Conservation (phyloP, 2,113 vertebrate species). For the Crotalus viridis region DNA sequence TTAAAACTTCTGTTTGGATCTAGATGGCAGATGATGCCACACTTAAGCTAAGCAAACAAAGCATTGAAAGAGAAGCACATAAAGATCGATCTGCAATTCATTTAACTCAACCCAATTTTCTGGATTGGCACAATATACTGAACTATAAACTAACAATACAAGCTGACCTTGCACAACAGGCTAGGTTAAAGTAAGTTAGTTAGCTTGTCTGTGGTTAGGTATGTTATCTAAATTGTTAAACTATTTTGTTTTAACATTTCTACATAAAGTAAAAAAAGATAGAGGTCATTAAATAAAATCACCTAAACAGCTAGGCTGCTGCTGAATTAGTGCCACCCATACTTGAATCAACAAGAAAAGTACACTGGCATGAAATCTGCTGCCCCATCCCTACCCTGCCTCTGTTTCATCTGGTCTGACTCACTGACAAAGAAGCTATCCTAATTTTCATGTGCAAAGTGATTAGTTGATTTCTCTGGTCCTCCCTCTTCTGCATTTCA, state of each 20-base stretch:
- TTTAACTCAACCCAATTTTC: background rate
- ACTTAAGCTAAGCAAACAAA: background rate
- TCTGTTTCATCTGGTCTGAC: background rate
- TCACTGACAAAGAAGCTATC: background rate
- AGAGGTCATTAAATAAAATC: background rate
- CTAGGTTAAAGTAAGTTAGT: background rate
- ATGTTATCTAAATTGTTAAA: background rate
- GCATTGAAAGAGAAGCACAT: background rate
- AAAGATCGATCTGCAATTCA: background rate
- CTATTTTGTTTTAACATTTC: background rate
- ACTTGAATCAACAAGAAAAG: background rate
- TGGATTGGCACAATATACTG: background rate
- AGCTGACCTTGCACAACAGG: background rate
- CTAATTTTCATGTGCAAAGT: background rate
- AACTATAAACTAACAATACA: background rate
- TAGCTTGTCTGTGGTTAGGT: background rate
- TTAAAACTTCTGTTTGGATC: background rate
- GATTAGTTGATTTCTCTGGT: background rate
- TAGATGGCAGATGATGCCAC: background rate
- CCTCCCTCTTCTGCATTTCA: background rate
- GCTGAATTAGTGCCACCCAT: background rate
- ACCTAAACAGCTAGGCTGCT: background rate
- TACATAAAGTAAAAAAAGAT: background rate
- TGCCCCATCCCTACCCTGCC: background rate
- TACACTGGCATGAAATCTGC: background rate